Evolutionary conservation across 1,140 invertebrate species (phyloP).

Genomic region (Portunus trituberculatus): DNA sequence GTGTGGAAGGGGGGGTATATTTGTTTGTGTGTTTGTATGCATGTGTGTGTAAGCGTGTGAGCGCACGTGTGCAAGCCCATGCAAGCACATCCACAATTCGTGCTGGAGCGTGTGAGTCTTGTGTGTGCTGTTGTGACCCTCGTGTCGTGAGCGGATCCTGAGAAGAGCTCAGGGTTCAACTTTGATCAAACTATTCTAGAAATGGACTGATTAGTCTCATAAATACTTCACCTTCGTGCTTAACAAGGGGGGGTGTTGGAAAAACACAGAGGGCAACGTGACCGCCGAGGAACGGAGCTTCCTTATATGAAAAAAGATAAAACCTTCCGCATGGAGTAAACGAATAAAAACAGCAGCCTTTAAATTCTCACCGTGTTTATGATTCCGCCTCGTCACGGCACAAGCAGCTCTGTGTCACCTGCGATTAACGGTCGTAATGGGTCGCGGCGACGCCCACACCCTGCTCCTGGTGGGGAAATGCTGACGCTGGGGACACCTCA

Average conservation of each 20-base stretch:
- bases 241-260: neutral
- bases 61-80: too few relatives aligned
- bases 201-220: neutral
- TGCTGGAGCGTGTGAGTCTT: too few relatives aligned
- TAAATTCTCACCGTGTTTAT: slow-evolving; percentile 5
- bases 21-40: too few relatives aligned
- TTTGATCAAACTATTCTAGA: neutral
- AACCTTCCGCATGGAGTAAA: neutral
- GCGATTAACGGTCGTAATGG: neutral
- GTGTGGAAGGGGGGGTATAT: too few relatives aligned
- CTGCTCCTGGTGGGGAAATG: neutral
- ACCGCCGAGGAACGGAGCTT: neutral
- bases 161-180: neutral
- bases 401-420: neutral
- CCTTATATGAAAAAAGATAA: slow-evolving; percentile 4
- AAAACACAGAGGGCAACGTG: neutral
- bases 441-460: neutral
- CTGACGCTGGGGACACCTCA: neutral
- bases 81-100: too few relatives aligned
- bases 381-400: neutral
- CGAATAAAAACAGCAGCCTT: neutral
- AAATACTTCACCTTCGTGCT: neutral
- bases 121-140: neutral
- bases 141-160: neutral
- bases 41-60: too few relatives aligned